phyloP scores from a whole-genome alignment of 2,797 vertebrate species.

The Rhynchotus rufescens region DNA sequence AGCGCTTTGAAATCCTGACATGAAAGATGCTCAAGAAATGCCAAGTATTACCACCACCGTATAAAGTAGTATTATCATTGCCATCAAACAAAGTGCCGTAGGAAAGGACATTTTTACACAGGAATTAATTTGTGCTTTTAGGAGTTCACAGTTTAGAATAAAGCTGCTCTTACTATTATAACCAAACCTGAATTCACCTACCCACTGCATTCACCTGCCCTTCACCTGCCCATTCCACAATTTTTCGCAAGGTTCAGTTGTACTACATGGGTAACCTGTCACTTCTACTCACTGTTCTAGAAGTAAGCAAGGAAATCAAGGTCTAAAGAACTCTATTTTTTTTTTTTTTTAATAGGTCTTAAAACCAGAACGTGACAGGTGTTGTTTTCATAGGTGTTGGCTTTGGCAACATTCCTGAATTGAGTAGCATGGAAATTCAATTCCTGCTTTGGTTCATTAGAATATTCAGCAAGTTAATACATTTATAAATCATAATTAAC shows the following conservation, averaged over 20 bases:
- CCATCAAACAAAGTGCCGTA: background rate
- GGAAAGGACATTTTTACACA: constrained; percentile 17
- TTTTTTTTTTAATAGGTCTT: constrained; percentile 15
- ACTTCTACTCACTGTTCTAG: background rate
- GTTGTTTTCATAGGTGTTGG: constrained; percentile 25
- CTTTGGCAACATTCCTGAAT: constrained; percentile 28
- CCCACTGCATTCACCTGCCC: no score
- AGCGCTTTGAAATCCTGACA: constrained; percentile 12
- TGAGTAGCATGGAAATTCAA: constrained; percentile 66
- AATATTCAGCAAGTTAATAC: constrained; percentile 71
- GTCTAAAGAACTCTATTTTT: constrained; percentile 22
- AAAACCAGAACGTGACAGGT: constrained; percentile 22
- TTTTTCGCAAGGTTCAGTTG: background rate
- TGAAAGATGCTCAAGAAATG: constrained; percentile 7
- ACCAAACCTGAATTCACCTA: background rate
- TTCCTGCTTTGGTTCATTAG: constrained; percentile 61
- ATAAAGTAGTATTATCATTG: background rate
- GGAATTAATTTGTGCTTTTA: background rate
- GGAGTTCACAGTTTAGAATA: background rate
- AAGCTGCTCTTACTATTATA: background rate
- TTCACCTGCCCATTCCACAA: no score
- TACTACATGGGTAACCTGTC: background rate
- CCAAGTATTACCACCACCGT: background rate
- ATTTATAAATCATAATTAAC: constrained; percentile 76
- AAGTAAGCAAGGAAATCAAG: constrained; percentile 32